Conservation (phyloP, 2,797 vertebrate genomes). For the Lacerta agilis region DNA sequence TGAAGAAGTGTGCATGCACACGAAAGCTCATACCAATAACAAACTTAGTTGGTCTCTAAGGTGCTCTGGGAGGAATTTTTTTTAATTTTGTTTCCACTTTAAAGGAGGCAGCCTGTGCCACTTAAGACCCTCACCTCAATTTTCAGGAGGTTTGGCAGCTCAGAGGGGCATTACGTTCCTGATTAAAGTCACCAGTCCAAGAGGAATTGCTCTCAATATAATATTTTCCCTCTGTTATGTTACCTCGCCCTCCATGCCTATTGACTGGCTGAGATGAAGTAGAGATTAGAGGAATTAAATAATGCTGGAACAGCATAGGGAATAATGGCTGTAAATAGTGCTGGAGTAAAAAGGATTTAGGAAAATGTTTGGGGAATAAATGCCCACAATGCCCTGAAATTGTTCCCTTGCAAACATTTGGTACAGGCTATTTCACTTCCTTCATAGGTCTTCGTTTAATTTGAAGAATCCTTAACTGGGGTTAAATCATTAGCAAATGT, state of each 20-base stretch:
- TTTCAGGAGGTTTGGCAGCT: background rate
- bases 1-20: too few relatives aligned
- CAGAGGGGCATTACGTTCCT: background rate
- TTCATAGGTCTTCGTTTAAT: background rate
- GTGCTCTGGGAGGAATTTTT: too few relatives aligned
- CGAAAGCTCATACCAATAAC: too few relatives aligned
- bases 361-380: background rate
- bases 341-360: background rate
- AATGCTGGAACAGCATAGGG: background rate
- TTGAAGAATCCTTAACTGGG: background rate
- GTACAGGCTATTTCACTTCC: background rate
- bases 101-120: background rate
- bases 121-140: background rate
- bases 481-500: background rate
- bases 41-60: too few relatives aligned
- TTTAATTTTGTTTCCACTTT: background rate
- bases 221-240: background rate
- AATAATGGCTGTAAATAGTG: background rate
- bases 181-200: background rate
- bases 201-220: background rate
- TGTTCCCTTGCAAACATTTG: background rate
- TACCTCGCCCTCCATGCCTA: background rate
- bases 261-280: background rate
- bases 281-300: background rate
- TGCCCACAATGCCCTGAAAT: background rate